Evolutionary conservation across 2,113 vertebrate species (phyloP).

Genomic region (Orthonyx spaldingii): DNA sequence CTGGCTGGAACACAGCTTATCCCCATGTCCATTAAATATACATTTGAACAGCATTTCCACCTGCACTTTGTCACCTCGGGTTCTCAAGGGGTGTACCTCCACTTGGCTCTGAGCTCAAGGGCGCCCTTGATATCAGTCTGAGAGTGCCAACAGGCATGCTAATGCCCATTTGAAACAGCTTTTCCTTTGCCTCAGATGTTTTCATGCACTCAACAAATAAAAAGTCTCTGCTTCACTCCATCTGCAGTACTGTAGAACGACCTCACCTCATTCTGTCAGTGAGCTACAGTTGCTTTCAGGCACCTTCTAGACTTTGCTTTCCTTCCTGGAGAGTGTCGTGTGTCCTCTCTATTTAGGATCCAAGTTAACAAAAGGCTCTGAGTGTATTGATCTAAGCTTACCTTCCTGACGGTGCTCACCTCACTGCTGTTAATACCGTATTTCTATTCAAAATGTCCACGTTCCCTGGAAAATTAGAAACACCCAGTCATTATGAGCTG

Average conservation of each 20-base stretch:
- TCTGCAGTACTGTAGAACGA: conserved; percentile 13
- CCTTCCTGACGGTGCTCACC: background rate
- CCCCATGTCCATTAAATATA: conserved; percentile 65
- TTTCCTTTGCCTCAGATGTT: conserved; percentile 51
- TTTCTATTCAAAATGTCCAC: background rate
- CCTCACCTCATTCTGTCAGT: conserved; percentile 57
- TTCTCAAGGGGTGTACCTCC: conserved; percentile 54
- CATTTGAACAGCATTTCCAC: conserved; percentile 65
- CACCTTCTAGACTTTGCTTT: conserved; percentile 13
- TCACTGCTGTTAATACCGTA: background rate
- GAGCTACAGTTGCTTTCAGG: conserved; percentile 27
- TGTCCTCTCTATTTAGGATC: background rate
- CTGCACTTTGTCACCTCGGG: conserved; percentile 55
- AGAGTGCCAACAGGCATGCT: conserved; percentile 54
- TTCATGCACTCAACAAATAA: conserved; percentile 46
- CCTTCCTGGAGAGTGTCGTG: background rate
- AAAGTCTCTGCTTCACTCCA: background rate
- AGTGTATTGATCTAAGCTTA: background rate
- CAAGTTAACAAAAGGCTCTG: background rate
- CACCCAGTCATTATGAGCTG: background rate
- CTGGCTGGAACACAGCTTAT: conserved; percentile 31
- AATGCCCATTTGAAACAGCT: conserved; percentile 63
- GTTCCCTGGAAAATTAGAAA: background rate
- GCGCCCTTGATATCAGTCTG: conserved; percentile 58
- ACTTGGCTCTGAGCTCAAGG: conserved; percentile 63